Conservation (phyloP, 2,113 vertebrate genomes). For the Eurypyga helias region DNA sequence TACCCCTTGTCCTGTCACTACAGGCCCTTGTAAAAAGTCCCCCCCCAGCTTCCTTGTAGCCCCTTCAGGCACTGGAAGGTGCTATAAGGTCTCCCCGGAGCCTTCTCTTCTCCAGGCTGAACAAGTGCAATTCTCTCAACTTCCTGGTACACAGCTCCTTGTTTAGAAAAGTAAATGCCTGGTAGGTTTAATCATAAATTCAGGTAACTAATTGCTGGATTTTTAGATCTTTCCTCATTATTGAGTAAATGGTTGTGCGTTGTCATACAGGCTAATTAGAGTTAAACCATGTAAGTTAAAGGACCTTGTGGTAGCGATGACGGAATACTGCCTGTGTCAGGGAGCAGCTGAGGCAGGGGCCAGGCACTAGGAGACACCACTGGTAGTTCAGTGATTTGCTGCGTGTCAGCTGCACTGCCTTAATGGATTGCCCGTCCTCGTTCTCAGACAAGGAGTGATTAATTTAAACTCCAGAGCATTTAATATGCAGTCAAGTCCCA, state of each 20-base stretch:
- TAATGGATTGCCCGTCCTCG: neutral
- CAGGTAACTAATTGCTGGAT: neutral
- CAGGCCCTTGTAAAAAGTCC: too few species aligned
- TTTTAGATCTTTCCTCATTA: neutral
- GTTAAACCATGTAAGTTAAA: neutral
- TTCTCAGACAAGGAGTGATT: neutral
- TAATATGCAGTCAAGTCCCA: neutral
- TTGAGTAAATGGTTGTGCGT: neutral
- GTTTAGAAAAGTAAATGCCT: neutral
- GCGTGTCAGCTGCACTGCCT: neutral
- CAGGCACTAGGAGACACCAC: fast-evolving
- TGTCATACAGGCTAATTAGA: neutral
- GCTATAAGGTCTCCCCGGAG: too few species aligned
- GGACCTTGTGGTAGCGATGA: neutral
- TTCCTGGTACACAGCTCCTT: neutral
- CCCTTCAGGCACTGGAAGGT: too few species aligned
- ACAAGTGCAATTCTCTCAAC: too few species aligned
- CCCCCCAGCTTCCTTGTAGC: too few species aligned
- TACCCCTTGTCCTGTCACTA: too few species aligned
- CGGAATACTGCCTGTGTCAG: neutral
- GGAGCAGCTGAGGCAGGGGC: neutral
- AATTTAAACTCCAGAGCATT: neutral
- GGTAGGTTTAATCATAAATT: neutral
- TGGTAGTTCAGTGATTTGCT: neutral
- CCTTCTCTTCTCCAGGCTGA: too few species aligned